Conservation (phyloP, 2,113 vertebrate species). For the Xenopus laevis region DNA sequence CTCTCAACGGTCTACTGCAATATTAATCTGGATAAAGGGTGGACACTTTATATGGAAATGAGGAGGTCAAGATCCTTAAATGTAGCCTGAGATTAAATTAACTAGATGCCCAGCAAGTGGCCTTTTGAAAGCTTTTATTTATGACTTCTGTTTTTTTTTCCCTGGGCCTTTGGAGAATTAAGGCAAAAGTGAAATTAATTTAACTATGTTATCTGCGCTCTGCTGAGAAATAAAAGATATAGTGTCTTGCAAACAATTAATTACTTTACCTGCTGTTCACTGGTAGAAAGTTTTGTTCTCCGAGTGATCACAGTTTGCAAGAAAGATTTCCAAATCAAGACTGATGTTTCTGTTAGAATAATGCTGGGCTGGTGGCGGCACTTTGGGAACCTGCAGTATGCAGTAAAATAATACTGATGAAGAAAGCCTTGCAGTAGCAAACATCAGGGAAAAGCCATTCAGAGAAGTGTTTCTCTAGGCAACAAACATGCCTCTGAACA, state of each 20-base stretch:
- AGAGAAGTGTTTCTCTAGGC: background rate
- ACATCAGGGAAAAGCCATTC: background rate
- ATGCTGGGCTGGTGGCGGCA: background rate
- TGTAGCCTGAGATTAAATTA: slow-evolving; percentile 2
- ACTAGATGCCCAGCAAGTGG: background rate
- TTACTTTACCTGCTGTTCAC: background rate
- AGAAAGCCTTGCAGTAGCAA: background rate
- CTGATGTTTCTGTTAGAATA: background rate
- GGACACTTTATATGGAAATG: background rate
- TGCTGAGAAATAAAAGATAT: background rate
- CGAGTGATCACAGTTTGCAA: background rate
- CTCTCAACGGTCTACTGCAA: background rate
- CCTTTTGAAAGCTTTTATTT: slow-evolving; percentile 2
- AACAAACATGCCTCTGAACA: background rate
- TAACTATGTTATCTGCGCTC: background rate
- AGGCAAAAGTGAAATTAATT: slow-evolving; percentile 7
- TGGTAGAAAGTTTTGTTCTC: slow-evolving; percentile 2
- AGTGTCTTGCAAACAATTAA: background rate
- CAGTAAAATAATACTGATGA: background rate
- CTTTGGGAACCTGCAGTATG: background rate
- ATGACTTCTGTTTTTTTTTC: background rate
- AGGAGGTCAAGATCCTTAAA: background rate
- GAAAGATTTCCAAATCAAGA: background rate
- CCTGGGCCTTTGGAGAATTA: background rate
- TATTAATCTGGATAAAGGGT: slow-evolving; percentile 1